A percentile compares a stretch with the other conserved stretches of the same genome.
Conservation (phyloP, 2,888 invertebrate genomes). For the Clostera curtula region DNA sequence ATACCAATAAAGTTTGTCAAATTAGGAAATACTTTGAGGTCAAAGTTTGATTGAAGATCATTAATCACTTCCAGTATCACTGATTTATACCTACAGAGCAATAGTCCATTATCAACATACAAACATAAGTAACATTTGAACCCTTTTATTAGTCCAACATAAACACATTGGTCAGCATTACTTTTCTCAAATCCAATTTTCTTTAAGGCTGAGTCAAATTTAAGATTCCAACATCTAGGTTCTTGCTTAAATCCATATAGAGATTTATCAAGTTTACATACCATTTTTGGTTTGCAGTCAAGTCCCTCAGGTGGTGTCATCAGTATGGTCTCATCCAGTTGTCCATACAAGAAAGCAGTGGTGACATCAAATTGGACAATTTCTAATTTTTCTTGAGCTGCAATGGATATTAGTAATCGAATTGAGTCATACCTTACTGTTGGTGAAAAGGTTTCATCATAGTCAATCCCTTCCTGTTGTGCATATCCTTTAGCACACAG, state of each 20-base stretch:
- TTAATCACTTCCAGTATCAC: not conserved
- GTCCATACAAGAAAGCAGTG: constrained; percentile 9
- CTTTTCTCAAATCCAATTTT: constrained; percentile 1
- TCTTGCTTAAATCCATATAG: constrained; percentile 5
- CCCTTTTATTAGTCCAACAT: not conserved
- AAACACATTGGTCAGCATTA: constrained; percentile 1
- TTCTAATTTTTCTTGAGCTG: constrained; percentile 4
- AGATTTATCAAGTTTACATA: constrained; percentile 7
- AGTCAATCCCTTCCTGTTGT: constrained; percentile 14
- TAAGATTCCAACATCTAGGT: constrained; percentile 1
- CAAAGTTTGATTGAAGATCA: not conserved
- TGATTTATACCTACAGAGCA: not conserved
- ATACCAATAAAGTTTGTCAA: not conserved
- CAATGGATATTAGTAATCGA: constrained; percentile 13
- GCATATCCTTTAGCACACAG: constrained; percentile 20
- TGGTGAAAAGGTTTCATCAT: constrained; percentile 16
- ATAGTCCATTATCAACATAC: constrained; percentile 1
- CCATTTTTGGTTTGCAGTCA: not conserved
- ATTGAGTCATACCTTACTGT: constrained; percentile 20
- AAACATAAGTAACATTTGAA: not conserved
- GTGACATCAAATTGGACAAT: constrained; percentile 6
- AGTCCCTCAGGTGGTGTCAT: constrained; percentile 7
- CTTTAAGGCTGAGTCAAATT: not conserved
- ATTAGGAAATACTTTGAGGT: not conserved
- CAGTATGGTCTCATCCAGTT: constrained; percentile 1